Base-by-base conservation (phyloP, 1,140 invertebrate species). In the Mactra quadrangularis region DNA sequence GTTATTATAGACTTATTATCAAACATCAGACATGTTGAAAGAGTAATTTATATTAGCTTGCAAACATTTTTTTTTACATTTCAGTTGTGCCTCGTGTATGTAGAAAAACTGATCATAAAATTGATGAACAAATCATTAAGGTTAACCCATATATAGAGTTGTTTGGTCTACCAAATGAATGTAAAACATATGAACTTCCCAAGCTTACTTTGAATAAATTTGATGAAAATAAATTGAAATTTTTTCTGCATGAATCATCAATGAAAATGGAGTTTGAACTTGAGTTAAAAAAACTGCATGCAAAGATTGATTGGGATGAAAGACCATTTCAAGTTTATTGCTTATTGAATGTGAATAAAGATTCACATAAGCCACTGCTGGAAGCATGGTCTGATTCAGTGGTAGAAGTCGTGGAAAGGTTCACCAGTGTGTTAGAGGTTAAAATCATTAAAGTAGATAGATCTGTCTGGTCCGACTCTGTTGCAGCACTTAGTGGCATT, bases 81-180 rank as follows among this genome's bases (percentile, higher is more conserved):
- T 45, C 64, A 68, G 64, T 31, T 68, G 64, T 68, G 27, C 0
- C 35, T 50, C 41, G 41, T 50, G 64, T 68, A 9, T 68, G 64
- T 22, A 38, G 47, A n/a, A 68, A 68, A 17, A 50, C 22, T 3
- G 64, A 68, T 31, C 64, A 68, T 50, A 47, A 50, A 47, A 3
- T 68, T 0, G 25, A 50, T 50, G 27, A 41, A 15, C 25, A 31
- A 27, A 38, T 47, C 29, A 41, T 68, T 17, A 41, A 68, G 3
- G 64, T 68, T 0, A 4, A 68, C 22, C 64, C 64, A 11, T 68
- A 68, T 17, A 68, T 47, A 17, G 64, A 27, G 47, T 47, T 17
- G 7, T 33, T 68, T 9, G 64, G 64, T 50, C 64, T 68, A 13
- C 45, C 64, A 0, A 19, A 1, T 6, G 64, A 6, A 15, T 19